Conservation (phyloP, 2,113 vertebrate genomes). For the Varanus komodoensis region DNA sequence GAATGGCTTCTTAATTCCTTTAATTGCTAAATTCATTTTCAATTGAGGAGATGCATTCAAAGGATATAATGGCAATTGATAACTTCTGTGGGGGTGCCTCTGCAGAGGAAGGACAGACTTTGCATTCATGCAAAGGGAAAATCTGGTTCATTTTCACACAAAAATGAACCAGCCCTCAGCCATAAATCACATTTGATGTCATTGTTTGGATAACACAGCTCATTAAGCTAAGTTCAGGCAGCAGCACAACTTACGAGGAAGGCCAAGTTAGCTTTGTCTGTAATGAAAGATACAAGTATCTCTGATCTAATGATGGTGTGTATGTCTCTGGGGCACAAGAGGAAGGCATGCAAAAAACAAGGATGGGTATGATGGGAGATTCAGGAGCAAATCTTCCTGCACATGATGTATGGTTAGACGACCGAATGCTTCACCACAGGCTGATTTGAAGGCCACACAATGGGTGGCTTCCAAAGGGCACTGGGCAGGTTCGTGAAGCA, state of each 20-base stretch:
- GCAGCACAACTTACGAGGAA: background rate
- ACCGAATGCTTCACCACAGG: too few relatives aligned
- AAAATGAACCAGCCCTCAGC: background rate
- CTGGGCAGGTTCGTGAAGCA: too few relatives aligned
- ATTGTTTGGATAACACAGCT: background rate
- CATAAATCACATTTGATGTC: constrained; percentile 16
- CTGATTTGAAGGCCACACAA: too few relatives aligned
- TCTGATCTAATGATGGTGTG: background rate
- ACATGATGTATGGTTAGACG: too few relatives aligned
- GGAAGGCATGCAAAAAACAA: background rate
- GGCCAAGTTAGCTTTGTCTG: background rate
- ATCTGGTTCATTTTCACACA: background rate
- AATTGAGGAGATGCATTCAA: constrained; percentile 28
- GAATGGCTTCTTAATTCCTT: background rate
- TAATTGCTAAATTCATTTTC: constrained; percentile 62
- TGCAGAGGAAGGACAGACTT: background rate
- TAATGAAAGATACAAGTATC: background rate
- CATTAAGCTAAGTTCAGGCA: background rate
- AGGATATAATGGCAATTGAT: background rate
- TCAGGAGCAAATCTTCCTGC: too few relatives aligned
- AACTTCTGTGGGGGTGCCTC: background rate
- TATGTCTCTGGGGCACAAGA: background rate
- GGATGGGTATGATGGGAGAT: too few relatives aligned
- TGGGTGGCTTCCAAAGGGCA: too few relatives aligned
- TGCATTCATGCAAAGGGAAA: constrained; percentile 21